Conservation (phyloP, 1,140 invertebrate genomes). For the Babylonia areolata region DNA sequence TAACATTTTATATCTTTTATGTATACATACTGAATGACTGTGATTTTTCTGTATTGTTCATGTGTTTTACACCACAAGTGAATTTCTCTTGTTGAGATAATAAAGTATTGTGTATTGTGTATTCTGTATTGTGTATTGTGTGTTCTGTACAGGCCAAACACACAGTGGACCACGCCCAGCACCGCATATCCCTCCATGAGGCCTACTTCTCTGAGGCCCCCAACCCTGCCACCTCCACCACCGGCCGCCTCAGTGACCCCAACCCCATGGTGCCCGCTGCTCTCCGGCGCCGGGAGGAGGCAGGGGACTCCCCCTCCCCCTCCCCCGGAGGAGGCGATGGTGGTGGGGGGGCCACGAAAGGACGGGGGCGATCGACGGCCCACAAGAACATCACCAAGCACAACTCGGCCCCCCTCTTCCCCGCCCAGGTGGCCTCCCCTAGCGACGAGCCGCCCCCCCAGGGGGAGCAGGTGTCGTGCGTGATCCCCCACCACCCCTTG, state of each 20-base stretch:
- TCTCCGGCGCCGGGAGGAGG: neutral
- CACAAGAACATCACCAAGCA: constrained; percentile 47
- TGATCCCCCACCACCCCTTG: constrained; percentile 53
- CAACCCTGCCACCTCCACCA: neutral
- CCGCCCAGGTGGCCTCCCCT: constrained; percentile 21
- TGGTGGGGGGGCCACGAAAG: neutral
- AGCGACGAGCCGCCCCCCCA: constrained; percentile 32
- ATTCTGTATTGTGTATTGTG: too few species aligned
- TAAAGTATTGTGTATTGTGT: too few species aligned
- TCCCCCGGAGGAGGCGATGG: too few species aligned
- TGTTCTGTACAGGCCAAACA: constrained; percentile 74
- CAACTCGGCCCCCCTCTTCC: constrained; percentile 34
- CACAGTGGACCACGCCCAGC: constrained; percentile 59
- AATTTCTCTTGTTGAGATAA: too few species aligned
- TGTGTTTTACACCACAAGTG: too few species aligned
- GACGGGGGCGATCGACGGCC: constrained; percentile 37
- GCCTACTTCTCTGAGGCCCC: neutral
- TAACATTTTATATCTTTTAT: too few species aligned
- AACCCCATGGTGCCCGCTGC: neutral
- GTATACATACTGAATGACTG: too few species aligned
- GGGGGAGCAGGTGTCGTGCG: constrained; percentile 37
- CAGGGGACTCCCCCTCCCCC: too few species aligned
- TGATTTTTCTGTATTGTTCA: too few species aligned
- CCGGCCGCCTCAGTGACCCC: neutral
- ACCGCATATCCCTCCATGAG: constrained; percentile 59